These are phyloP conservation scores for Lophotis ruficrista DNA, from an alignment of 2,113 vertebrate genomes.

Conservation along the genomic window DNA sequence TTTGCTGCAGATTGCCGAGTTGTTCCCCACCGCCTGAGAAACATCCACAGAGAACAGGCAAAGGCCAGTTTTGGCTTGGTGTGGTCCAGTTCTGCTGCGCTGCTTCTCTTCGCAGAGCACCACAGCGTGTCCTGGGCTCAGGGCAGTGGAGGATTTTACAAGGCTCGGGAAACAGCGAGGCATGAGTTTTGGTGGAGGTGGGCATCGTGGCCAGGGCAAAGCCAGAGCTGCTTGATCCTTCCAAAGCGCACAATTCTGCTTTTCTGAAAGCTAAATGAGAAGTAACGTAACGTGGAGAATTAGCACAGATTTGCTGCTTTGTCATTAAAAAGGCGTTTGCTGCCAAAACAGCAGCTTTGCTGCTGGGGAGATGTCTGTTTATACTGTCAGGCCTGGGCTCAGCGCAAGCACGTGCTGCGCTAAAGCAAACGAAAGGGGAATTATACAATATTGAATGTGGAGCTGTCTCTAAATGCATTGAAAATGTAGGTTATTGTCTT, in stretches of 20 bases:
- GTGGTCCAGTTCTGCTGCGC: not conserved
- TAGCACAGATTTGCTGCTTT: not conserved
- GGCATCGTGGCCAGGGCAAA: not conserved
- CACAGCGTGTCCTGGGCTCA: fast-evolving
- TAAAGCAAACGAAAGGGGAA: slow-evolving; percentile 64
- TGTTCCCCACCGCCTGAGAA: not conserved
- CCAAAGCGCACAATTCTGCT: not conserved
- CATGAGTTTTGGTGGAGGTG: not conserved
- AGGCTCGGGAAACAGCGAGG: not conserved
- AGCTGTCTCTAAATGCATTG: slow-evolving; percentile 65
- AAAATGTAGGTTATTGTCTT: slow-evolving; percentile 69
- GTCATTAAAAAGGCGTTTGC: not conserved
- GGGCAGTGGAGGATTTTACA: not conserved
- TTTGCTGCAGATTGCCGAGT: not conserved
- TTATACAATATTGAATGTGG: slow-evolving; percentile 58
- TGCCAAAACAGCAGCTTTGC: not conserved
- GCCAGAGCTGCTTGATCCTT: not conserved
- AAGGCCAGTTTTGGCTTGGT: not conserved
- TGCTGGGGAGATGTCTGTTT: not conserved
- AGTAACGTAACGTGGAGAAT: not conserved
- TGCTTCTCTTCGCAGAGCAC: not conserved
- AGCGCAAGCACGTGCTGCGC: not conserved
- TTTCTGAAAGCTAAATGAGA: not conserved
- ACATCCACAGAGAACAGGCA: not conserved
- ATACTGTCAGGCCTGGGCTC: not conserved